Conservation (phyloP, 2,888 invertebrate genomes). For the Rhingia rostrata region DNA sequence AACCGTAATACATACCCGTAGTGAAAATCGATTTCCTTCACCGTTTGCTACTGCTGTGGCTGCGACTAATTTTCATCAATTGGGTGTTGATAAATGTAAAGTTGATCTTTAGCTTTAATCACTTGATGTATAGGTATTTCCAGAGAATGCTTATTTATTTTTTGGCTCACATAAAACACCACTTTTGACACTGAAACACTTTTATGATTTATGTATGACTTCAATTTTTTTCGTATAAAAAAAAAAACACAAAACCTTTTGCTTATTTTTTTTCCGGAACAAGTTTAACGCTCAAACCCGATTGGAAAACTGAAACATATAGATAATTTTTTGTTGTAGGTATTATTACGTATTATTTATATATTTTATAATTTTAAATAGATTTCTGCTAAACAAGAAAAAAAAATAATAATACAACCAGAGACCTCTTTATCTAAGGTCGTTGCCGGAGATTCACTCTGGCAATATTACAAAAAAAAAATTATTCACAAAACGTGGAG, state of each 20-base stretch:
- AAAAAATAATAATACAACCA: too few species aligned
- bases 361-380: conserved; percentile 9
- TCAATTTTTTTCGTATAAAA: conserved; percentile 1
- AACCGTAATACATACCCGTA: conserved; percentile 43
- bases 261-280: conserved; percentile 13
- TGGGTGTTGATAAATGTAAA: conserved; percentile 5
- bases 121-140: conserved; percentile 19
- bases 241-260: neutral
- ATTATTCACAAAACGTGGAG: conserved; percentile 36
- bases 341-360: neutral
- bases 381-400: conserved; percentile 16
- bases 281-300: conserved; percentile 30
- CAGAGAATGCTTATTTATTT: conserved; percentile 6
- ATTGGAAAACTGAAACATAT: conserved; percentile 21
- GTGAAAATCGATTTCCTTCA: conserved; percentile 38
- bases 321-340: conserved; percentile 2
- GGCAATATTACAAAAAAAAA: conserved; percentile 11
- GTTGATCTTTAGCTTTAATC: conserved; percentile 30
- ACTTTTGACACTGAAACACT: conserved; percentile 32
- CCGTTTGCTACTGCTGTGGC: conserved; percentile 31
- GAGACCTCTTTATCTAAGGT: conserved; percentile 70
- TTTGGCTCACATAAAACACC: neutral
- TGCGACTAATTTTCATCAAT: conserved; percentile 29
- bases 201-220: conserved; percentile 29
- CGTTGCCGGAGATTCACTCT: conserved; percentile 58